Percentiles rank a stretch among this genome's conserved stretches.
Evolutionary conservation across 2,113 vertebrate genomes (phyloP).

Genomic region (Chascanopsetta lugubris): DNA sequence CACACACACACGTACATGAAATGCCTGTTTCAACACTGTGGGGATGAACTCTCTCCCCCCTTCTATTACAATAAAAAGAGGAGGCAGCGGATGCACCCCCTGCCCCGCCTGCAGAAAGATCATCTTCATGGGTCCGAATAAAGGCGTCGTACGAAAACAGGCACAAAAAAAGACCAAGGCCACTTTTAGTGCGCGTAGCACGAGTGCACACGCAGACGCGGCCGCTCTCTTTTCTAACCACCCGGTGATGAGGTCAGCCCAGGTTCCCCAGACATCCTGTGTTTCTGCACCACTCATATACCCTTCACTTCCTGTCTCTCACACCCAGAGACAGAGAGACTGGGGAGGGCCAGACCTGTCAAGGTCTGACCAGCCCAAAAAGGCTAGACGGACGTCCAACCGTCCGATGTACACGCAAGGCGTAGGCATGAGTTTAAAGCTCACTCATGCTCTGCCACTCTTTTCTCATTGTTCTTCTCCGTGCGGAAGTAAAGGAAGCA

Average conservation of each 20-base stretch:
- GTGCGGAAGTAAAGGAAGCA: slow-evolving; percentile 55
- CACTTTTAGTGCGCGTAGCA: not conserved
- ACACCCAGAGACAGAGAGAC: slow-evolving; percentile 46
- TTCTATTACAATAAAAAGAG: slow-evolving; percentile 32
- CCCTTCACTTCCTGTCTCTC: slow-evolving; percentile 62
- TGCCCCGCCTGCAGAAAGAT: not conserved
- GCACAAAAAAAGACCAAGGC: slow-evolving; percentile 43
- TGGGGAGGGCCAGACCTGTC: slow-evolving; percentile 17
- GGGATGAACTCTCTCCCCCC: slow-evolving; percentile 40
- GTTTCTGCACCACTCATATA: slow-evolving; percentile 46
- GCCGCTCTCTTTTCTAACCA: slow-evolving; percentile 3
- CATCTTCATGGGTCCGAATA: slow-evolving; percentile 45
- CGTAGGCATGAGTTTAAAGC: slow-evolving; percentile 50
- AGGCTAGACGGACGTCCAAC: slow-evolving; percentile 40
- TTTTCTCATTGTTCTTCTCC: slow-evolving; percentile 67
- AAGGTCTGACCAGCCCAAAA: slow-evolving; percentile 46
- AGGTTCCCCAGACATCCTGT: slow-evolving; percentile 64
- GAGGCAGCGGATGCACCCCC: slow-evolving; percentile 35
- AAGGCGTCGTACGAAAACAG: slow-evolving; percentile 51
- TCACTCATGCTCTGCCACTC: slow-evolving; percentile 50
- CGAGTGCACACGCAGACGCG: not conserved
- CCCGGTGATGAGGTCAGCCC: slow-evolving; percentile 45
- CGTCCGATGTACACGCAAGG: not conserved
- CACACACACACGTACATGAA: not conserved
- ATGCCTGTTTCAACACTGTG: slow-evolving; percentile 24